These are phyloP conservation scores for Polymixis flavicincta DNA, from an alignment of 2,888 invertebrate species.

Conservation along the genomic window DNA sequence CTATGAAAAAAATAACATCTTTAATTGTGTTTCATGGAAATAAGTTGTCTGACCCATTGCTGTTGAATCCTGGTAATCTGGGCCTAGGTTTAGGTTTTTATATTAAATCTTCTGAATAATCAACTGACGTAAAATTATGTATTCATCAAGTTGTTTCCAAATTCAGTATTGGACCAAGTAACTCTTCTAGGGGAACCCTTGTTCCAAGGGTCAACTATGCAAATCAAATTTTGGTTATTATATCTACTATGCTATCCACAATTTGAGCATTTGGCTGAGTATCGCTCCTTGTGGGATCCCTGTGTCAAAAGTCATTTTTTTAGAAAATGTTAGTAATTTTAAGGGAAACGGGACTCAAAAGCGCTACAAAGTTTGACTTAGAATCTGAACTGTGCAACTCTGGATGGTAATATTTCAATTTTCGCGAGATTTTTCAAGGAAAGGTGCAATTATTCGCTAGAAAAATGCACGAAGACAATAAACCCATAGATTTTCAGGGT, in stretches of 20 bases:
- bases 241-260: neutral
- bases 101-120: neutral
- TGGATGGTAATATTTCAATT: neutral
- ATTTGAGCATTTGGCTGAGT: neutral
- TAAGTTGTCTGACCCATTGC: conserved; percentile 26
- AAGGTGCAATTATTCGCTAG: no score
- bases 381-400: neutral
- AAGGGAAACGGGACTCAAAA: neutral
- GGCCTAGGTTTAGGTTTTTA: neutral
- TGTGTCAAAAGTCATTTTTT: neutral
- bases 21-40: conserved; percentile 67
- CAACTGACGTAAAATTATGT: neutral
- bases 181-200: conserved; percentile 9
- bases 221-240: neutral
- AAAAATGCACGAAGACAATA: conserved; percentile 19
- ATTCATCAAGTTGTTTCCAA: neutral
- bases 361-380: neutral
- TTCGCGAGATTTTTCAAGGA: neutral
- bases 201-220: neutral
- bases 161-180: conserved; percentile 6
- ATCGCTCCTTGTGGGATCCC: neutral
- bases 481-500: conserved; percentile 29
- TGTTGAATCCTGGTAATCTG: conserved; percentile 14
- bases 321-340: neutral
- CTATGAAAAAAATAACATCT: conserved; percentile 62